Evolutionary conservation across 2,797 vertebrate species (phyloP).

Genomic region (Anabacerthia variegaticeps): DNA sequence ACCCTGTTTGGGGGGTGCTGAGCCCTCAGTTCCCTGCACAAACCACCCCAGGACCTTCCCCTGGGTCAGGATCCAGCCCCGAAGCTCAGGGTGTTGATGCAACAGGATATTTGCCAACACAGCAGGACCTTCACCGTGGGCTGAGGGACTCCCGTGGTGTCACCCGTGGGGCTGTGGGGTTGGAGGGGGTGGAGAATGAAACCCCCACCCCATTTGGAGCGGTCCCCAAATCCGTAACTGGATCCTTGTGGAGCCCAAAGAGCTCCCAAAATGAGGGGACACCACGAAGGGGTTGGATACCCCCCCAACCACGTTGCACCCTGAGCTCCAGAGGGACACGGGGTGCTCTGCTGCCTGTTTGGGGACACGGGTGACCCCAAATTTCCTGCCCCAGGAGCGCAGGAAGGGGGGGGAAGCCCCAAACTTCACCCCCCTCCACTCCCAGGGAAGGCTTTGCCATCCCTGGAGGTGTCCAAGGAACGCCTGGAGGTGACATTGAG

Average conservation of each 20-base stretch:
- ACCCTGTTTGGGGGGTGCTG: neutral
- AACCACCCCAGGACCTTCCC: neutral
- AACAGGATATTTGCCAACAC: neutral
- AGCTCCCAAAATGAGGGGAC: neutral
- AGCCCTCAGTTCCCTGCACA: neutral
- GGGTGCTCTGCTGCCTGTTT: neutral
- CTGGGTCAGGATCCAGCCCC: neutral
- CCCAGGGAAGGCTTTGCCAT: too few relatives aligned
- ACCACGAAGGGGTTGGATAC: accelerated
- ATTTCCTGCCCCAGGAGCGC: neutral
- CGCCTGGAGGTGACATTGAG: neutral
- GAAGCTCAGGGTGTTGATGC: accelerated
- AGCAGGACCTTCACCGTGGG: neutral
- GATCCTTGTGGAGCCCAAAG: accelerated
- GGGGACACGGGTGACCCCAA: neutral
- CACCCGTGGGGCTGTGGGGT: neutral
- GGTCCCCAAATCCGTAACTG: accelerated
- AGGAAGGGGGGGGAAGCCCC: neutral
- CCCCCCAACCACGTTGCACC: too few relatives aligned
- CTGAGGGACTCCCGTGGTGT: neutral
- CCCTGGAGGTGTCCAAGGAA: neutral
- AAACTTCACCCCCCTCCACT: too few relatives aligned
- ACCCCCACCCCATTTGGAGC: accelerated
- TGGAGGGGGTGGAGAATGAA: accelerated
- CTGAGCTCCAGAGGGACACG: neutral